Evolutionary conservation across 2,113 vertebrate genomes (phyloP).

Genomic region (Acanthisitta chloris): DNA sequence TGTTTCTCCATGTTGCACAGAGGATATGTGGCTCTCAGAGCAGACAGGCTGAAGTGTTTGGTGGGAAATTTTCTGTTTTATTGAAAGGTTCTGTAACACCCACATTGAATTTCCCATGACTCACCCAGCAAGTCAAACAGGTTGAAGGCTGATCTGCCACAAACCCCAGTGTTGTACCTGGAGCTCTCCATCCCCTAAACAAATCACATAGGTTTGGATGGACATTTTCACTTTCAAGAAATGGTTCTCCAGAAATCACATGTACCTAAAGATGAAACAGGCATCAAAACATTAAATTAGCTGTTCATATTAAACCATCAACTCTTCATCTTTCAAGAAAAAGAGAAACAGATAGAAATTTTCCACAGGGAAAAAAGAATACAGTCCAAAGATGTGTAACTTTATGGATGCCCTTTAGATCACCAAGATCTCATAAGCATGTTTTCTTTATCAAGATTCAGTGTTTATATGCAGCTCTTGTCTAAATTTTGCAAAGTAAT

Average conservation of each 20-base stretch:
- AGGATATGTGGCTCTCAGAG: not conserved
- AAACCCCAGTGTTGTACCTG: not conserved
- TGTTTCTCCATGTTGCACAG: not conserved
- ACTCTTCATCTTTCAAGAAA: not conserved
- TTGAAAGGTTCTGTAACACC: not conserved
- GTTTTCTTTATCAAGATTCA: not conserved
- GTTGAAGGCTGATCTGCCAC: not conserved
- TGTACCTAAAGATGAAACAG: not conserved
- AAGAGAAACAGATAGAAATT: not conserved
- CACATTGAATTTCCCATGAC: not conserved
- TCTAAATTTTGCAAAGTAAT: not conserved
- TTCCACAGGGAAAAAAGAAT: not conserved
- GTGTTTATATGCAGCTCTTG: not conserved
- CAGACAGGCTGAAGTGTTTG: not conserved
- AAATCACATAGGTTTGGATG: not conserved
- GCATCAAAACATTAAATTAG: not conserved
- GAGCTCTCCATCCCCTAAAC: not conserved
- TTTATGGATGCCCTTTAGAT: not conserved
- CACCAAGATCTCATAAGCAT: not conserved
- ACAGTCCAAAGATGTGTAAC: not conserved
- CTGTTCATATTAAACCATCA: not conserved
- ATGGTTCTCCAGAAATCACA: not conserved
- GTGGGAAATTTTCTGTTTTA: not conserved
- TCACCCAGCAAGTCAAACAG: not conserved
- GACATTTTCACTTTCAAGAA: not conserved